phyloP scores from a whole-genome alignment of 1,140 invertebrate species.

The Rhagoletis pomonella region DNA sequence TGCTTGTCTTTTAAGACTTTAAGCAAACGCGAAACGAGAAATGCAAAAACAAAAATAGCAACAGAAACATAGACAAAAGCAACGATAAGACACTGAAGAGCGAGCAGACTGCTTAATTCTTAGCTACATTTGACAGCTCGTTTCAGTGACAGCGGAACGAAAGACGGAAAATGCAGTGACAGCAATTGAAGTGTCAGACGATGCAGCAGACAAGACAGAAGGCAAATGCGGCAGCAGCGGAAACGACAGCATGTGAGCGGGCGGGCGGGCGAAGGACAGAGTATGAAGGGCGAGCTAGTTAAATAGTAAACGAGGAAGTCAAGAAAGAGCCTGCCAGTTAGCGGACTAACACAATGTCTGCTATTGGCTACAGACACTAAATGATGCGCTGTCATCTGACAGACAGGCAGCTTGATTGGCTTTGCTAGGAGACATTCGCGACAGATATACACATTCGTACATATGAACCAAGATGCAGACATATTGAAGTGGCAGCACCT shows the following conservation, averaged over 20 bases:
- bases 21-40: not conserved
- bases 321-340: not conserved
- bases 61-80: not conserved
- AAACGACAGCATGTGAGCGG: not conserved
- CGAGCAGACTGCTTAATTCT: not conserved
- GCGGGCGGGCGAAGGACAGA: not conserved
- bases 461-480: not conserved
- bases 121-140: not conserved
- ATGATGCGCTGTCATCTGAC: conserved; percentile 4
- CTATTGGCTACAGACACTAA: not conserved
- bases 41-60: not conserved
- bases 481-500: not conserved
- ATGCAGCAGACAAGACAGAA: not conserved
- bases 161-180: conserved; percentile 15
- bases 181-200: conserved; percentile 10
- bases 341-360: not conserved
- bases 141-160: not conserved
- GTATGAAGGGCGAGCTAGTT: not conserved
- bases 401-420: conserved; percentile 45
- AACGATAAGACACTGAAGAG: not conserved
- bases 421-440: not conserved
- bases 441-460: too few species aligned
- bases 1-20: conserved; percentile 16
- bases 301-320: not conserved
- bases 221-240: not conserved